Conservation (phyloP, 1,140 invertebrate species). For the Stegodyphus dumicola region DNA sequence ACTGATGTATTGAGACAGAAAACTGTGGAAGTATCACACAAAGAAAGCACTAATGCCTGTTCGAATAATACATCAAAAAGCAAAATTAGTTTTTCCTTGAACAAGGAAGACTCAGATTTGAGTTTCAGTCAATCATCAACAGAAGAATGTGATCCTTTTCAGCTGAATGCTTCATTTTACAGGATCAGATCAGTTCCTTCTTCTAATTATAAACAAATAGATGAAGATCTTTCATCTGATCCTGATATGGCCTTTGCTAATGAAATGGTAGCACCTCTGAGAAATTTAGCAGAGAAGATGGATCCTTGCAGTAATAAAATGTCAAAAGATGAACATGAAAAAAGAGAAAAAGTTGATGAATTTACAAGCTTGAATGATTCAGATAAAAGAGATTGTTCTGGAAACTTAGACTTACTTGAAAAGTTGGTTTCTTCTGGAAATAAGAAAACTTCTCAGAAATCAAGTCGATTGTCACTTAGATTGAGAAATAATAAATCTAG, state of each 20-base stretch:
- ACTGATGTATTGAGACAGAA: no score
- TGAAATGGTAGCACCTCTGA: constrained; percentile 31
- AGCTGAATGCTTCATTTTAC: background rate
- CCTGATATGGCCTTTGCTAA: constrained; percentile 39
- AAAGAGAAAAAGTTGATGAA: background rate
- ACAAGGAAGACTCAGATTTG: no score
- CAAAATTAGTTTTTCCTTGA: no score
- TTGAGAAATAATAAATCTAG: background rate
- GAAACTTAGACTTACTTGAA: background rate
- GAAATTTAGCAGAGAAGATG: constrained; percentile 30
- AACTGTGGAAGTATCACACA: no score
- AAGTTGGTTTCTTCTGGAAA: background rate
- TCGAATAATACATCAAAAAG: no score
- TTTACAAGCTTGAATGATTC: background rate
- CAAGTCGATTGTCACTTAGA: constrained; percentile 20
- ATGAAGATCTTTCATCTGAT: constrained; percentile 33
- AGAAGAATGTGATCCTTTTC: background rate
- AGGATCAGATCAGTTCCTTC: background rate
- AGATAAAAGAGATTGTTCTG: background rate
- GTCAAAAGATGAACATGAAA: no score
- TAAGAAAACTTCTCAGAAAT: background rate
- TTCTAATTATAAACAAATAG: background rate
- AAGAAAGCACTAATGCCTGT: no score
- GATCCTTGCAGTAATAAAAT: background rate
- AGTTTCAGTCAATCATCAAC: no score